Evolutionary conservation across 1,140 invertebrate genomes (phyloP).

Genomic region (Schlechtendalia chinensis): DNA sequence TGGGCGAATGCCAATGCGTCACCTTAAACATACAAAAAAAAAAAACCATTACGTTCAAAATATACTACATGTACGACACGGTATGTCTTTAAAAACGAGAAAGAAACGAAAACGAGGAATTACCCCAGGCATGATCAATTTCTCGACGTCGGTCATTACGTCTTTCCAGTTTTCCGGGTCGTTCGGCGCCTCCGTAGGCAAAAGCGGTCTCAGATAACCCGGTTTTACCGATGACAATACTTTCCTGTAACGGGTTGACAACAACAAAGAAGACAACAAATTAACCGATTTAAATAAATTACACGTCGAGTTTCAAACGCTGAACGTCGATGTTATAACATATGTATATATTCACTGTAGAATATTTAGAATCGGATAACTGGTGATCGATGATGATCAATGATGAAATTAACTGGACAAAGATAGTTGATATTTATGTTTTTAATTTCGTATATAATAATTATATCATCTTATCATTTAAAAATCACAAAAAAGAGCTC

Average conservation of each 20-base stretch:
- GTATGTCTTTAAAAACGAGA: no score
- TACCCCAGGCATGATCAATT: constrained; percentile 93
- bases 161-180: constrained; percentile 83
- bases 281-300: neutral
- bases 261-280: constrained; percentile 6
- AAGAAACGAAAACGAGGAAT: constrained; percentile 51
- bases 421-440: no score
- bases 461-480: no score
- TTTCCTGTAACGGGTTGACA: constrained; percentile 62
- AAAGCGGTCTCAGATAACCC: constrained; percentile 77
- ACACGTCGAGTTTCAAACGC: no score
- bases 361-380: no score
- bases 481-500: no score
- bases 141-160: constrained; percentile 86
- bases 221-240: constrained; percentile 79
- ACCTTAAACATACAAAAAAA: constrained; percentile 60
- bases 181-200: constrained; percentile 79
- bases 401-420: no score
- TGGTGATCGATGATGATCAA: no score
- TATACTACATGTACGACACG: no score
- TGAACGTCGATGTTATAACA: no score
- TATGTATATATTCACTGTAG: no score
- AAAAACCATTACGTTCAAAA: neutral
- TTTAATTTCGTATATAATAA: no score
- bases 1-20: constrained; percentile 96